Evolutionary conservation across 2,113 vertebrate species (phyloP).

Genomic region (Phalacrocorax pelagicus): DNA sequence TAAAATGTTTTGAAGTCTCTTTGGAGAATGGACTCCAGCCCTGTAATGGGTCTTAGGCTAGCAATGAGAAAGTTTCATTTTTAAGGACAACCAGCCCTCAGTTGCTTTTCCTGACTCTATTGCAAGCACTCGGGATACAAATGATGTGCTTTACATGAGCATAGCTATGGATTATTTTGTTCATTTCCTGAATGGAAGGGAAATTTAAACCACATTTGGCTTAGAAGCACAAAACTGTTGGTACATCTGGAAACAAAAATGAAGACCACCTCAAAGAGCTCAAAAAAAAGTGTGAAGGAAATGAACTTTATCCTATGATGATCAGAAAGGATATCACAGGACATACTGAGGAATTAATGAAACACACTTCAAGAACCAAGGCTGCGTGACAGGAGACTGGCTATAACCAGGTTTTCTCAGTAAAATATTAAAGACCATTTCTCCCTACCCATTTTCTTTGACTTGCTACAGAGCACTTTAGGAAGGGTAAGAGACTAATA

Average conservation of each 20-base stretch:
- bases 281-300: constrained; percentile 55
- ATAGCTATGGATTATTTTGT: constrained; percentile 22
- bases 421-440: constrained; percentile 52
- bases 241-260: constrained; percentile 55
- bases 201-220: constrained; percentile 47
- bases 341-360: constrained; percentile 54
- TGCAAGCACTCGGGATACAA: constrained; percentile 21
- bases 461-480: constrained; percentile 22
- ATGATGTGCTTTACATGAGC: constrained; percentile 30
- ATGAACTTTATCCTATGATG: constrained; percentile 10
- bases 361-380: constrained; percentile 25
- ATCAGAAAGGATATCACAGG: constrained; percentile 35
- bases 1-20: neutral
- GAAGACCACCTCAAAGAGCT: constrained; percentile 54
- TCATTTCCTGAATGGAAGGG: constrained; percentile 41
- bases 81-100: neutral
- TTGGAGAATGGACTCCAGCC: neutral
- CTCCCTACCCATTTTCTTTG: constrained; percentile 32
- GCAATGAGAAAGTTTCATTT: neutral
- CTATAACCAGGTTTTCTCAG: constrained; percentile 18
- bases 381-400: neutral
- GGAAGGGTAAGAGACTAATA: constrained; percentile 20
- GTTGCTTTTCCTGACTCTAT: neutral
- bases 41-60: neutral
- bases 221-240: neutral